Evolutionary conservation across 2,888 invertebrate species (phyloP).

Genomic region (Lepidochitona cinerea): DNA sequence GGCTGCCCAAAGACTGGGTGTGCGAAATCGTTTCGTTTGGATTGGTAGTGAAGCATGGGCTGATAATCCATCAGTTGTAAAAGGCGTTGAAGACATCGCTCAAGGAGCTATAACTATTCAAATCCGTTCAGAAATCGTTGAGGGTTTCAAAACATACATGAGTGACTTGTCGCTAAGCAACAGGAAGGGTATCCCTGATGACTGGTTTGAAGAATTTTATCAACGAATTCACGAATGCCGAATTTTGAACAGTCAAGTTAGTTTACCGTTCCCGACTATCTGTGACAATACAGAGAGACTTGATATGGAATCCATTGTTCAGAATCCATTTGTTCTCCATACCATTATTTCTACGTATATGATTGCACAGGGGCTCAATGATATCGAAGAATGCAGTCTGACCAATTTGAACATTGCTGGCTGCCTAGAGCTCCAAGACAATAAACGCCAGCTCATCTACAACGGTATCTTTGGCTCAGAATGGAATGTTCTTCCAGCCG

Average conservation of each 20-base stretch:
- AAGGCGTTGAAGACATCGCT: constrained; percentile 60
- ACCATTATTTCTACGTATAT: constrained; percentile 67
- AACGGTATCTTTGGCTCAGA: constrained; percentile 44
- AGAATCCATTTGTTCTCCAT: constrained; percentile 65
- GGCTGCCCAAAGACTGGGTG: constrained; percentile 58
- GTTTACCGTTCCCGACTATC: constrained; percentile 47
- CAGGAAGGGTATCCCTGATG: constrained; percentile 66
- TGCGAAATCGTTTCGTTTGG: constrained; percentile 61
- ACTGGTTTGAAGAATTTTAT: constrained; percentile 71
- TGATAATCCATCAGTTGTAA: constrained; percentile 36
- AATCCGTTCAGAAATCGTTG: constrained; percentile 53
- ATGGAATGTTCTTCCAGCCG: constrained; percentile 49
- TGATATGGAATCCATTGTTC: constrained; percentile 47
- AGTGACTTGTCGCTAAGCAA: constrained; percentile 57
- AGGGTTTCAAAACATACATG: constrained; percentile 60
- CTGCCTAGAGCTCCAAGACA: constrained; percentile 43
- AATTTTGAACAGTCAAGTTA: constrained; percentile 53
- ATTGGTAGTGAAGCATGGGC: constrained; percentile 64
- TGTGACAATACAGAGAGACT: constrained; percentile 61
- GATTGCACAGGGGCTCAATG: constrained; percentile 65
- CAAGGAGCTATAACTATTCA: constrained; percentile 59
- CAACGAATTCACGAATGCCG: constrained; percentile 67
- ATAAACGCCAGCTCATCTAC: constrained; percentile 56
- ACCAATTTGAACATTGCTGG: constrained; percentile 7
- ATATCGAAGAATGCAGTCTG: constrained; percentile 48